Evolutionary conservation across 92 coral and sea anemone genomes (phyloP), one percentile per base, ranked within the genome.

Genomic region (Phenganax subtilis): DNA sequence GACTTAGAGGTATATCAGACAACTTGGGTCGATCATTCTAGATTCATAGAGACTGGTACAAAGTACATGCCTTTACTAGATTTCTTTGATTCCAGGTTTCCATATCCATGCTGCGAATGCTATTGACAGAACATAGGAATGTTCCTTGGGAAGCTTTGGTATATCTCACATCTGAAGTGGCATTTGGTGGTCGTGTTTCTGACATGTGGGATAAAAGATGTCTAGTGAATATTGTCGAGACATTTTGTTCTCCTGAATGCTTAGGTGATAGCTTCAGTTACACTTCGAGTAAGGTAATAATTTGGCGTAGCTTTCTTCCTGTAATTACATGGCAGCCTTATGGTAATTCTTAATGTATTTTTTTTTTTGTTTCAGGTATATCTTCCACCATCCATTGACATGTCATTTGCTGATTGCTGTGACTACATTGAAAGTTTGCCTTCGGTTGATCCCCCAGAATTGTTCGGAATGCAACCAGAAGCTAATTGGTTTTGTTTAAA

Each of bases 111-210:
- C 89, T 94, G 5, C 92, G 89, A 62, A 90, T 92, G 92, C 62
- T 94, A 9, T 84, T 94, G 51, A 92, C 97, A 12, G 98, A 94
- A 55, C 97, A 94, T 85, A 90, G 86, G 25, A 93, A 87, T 28
- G 97, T 94, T 10, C 98, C 98, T 9, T 94, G 98, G 98, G 87
- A 82, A 74, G 97, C 94, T 52, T 78, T 94, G 47, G 82, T 75
- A 58, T 94, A 94, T 74, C 89, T 94, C 16, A 94, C 98, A 10
- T 94, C 97, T 17, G 98, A 94, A 15, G 90, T 94, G 12, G 92
- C 93, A 12, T 94, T 90, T 75, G 98, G 97, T n/a, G 98, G 98
- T 8, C 91, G 98, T 55, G 98, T 94, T 56, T 92, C 98, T 52
- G 98, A 94, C 82, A 80, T 53, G 59, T 94, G 98, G 98, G 98